Percentiles rank a stretch among this genome's conserved stretches.
phyloP scores from a whole-genome alignment of 2,888 invertebrate species.

The Ceratothoa steindachneri region DNA sequence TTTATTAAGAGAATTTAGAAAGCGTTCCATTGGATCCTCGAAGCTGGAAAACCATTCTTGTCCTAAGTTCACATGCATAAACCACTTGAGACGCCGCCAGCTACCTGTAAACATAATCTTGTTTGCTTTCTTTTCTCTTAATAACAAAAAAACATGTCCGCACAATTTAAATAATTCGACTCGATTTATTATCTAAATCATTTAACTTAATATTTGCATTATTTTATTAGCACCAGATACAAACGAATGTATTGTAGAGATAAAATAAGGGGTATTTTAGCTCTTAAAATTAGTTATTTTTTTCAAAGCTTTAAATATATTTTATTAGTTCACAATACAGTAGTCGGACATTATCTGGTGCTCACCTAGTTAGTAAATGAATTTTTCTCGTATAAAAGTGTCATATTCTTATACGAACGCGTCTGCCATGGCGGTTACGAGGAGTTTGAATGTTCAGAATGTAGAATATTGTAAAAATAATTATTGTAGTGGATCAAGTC shows the following conservation, averaged over 20 bases:
- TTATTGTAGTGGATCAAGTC: not conserved
- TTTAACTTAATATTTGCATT: not conserved
- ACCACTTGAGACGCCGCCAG: conserved; percentile 12
- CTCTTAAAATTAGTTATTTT: conserved; percentile 9
- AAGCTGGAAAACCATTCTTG: not conserved
- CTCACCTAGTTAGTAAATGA: not conserved
- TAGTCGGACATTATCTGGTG: conserved; percentile 8
- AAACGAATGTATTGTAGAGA: conserved; percentile 2
- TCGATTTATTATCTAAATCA: not conserved
- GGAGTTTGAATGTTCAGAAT: conserved; percentile 18
- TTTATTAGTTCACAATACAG: not conserved
- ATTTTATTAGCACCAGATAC: conserved; percentile 13
- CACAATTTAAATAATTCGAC: not conserved
- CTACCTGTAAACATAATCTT: too few species aligned
- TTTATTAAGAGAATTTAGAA: not conserved
- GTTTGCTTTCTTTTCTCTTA: not conserved
- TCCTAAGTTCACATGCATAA: conserved; percentile 2
- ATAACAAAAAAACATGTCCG: not conserved
- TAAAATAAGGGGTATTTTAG: not conserved
- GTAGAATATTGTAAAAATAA: not conserved
- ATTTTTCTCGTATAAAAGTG: not conserved
- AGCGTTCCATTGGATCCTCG: not conserved
- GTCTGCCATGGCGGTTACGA: conserved; percentile 43
- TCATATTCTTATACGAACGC: not conserved
- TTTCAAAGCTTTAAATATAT: conserved; percentile 10